Conservation (phyloP, 2,113 vertebrate species). For the Microcebus tavaratra region DNA sequence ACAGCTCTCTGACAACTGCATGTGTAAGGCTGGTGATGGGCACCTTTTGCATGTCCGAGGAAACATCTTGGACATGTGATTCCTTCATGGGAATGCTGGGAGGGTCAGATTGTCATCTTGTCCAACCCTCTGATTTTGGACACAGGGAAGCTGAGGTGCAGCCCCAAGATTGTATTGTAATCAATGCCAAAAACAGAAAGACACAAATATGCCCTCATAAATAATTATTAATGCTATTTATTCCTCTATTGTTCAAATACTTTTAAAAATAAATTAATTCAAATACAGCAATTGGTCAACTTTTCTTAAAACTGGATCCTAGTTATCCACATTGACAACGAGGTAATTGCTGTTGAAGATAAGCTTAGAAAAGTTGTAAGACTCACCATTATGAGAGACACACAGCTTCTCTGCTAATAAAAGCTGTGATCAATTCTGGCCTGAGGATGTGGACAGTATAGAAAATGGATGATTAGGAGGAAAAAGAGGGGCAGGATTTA, state of each 20-base stretch:
- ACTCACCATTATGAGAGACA: background rate
- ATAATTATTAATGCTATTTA: no score
- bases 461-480: background rate
- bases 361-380: background rate
- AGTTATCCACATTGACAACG: background rate
- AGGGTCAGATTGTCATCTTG: background rate
- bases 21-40: background rate
- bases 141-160: background rate
- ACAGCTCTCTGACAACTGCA: background rate
- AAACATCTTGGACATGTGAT: background rate
- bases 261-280: background rate
- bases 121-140: background rate
- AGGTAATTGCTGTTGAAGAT: background rate
- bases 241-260: background rate
- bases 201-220: background rate
- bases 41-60: background rate
- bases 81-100: background rate
- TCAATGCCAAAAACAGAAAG: background rate
- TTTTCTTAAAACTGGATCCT: background rate
- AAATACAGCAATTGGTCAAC: background rate
- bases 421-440: background rate
- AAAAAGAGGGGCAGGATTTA: background rate
- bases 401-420: background rate
- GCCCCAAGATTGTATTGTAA: background rate
- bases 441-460: background rate